Base-by-base conservation (phyloP, 1,140 invertebrate genomes). In the Heliconius himera region DNA sequence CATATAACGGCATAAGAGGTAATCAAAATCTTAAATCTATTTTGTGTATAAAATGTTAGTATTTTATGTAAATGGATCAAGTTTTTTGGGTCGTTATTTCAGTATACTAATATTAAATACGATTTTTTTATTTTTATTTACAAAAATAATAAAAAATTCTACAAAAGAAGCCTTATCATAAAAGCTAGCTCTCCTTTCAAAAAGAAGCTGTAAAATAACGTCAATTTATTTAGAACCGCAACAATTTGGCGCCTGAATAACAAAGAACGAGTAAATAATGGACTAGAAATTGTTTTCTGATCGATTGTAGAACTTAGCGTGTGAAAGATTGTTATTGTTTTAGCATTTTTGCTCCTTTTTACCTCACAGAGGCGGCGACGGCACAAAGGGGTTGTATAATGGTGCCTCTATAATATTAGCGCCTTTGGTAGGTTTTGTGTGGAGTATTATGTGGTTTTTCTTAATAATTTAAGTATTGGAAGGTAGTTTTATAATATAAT, bases 261-360 rank as follows among this genome's bases (percentile, higher is more conserved):
- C 60, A 66, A 66, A 66, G 60, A 66, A 66, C 60, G 13, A 13
- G 60, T 66, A 66, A 66, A 66, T 66, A 66, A 66, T 66, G 60
- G 60, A 66, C 60, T 66, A 66, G 60, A 66, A 66, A 66, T 66
- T 66, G 60, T 66, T 66, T 66, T 66, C 60, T 66, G 60, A 66
- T 66, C 60, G 60, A 66, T 66, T 66, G 60, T 66, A 66, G 60
- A 66, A 66, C 60, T 66, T 29, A 26, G 13, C 60, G 60, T 66
- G 60, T 66, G 60, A 66, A 66, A 66, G 60, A 66, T 66, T 66
- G 26, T 66, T 66, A 66, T 66, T 66, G 60, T 66, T 66, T 66
- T 66, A 66, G 26, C 13, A 66, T 29, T 66, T 66, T 66, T 66
- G 60, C 60, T 66, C 60, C 60, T 66, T 66, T 66, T 66, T 66